Base-by-base conservation (phyloP, 1,140 invertebrate genomes). In the Pinna nobilis region DNA sequence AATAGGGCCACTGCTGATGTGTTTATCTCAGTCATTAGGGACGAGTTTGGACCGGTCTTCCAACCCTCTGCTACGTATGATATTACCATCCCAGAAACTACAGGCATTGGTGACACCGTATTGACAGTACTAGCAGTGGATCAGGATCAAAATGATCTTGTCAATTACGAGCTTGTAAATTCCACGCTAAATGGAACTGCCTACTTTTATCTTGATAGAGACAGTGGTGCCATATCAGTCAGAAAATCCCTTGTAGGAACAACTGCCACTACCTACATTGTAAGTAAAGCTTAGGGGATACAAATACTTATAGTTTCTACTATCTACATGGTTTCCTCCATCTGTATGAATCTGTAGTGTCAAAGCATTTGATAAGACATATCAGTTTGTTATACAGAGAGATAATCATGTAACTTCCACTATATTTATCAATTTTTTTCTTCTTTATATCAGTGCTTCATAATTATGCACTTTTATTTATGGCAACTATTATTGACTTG, bases 11-110 rank as follows among this genome's bases (percentile, higher is more conserved):
- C 72, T 2, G 69, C 80, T 23, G 70, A 68, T 32, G 84, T 84
- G 3, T 55, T 20, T n/a, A 84, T 87, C 23, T 78, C 53, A 9
- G 80, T 87, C 55, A 74, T 73, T 35, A 59, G 82, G 6, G 90
- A 90, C 64, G 84, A 89, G 64, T 78, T 81, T 47, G 71, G 86
- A 3, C 96, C 96, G 3, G 92, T 94, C 15, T 98, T 97, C 84
- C 30, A 23, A 3, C 64, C 63, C 23, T 23, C 37, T 13, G 59
- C 57, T 15, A 23, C 63, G 0, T 65, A 74, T 18, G 7, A 55
- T 20, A 35, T 59, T 13, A 51, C 63, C 35, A 81, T 85, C n/a
- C 71, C 70, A 15, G 76, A 77, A 41, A 80, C 63, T 3, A 69
- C 67, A n/a, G 23, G 47, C 23, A 64, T 74, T 11, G 80, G 82